Base-by-base conservation (phyloP, 1,140 invertebrate species). In the Hyles euphorbiae region DNA sequence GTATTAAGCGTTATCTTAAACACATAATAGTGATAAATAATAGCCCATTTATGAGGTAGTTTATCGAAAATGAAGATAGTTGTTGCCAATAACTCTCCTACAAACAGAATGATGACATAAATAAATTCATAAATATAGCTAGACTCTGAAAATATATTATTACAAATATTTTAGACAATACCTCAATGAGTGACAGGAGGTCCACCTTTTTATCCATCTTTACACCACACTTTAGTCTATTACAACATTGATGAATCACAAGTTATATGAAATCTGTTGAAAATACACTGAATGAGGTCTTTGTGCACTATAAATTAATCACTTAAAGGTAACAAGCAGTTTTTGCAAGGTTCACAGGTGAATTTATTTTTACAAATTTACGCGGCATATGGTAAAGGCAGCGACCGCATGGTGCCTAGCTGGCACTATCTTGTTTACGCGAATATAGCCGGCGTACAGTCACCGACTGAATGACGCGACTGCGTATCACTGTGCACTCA, bases 151-250 rank as follows among this genome's bases (percentile, higher is more conserved):
- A 5, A 40, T 1, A 40, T 40, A 40, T 40, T 40, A 40, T 40
- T 40, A 40, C 8, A 0, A 40, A 5, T 5, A 8, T 40, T 40
- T 40, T 5, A 8, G 36, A 40, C 9, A 56, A 80, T 88, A 90
- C 89, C 89, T 90, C 89, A 63, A 90, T 76, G 36, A 90, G 67
- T 40, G 87, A 88, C 65, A 90, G 76, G 48, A 90, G 66, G 69
- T 90, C 89, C 80, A 90, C 68, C 74, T 87, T 90, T 77, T 78
- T 84, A 86, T 88, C 86, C 86, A 88, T 88, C 69, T 79, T 85
- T 34, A 55, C 59, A 70, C 53, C 68, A 65, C 55, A 66, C 56
- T 50, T 43, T 70, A 64, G 57, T 63, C 68, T 71, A 60, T 71
- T 77, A 65, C 67, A 74, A 83, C 74, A 81, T 74, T 71, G 65